A percentile compares a stretch with the other conserved stretches of the same genome.
Conservation (phyloP, 2,888 invertebrate species). For the Baronia brevicornis region DNA sequence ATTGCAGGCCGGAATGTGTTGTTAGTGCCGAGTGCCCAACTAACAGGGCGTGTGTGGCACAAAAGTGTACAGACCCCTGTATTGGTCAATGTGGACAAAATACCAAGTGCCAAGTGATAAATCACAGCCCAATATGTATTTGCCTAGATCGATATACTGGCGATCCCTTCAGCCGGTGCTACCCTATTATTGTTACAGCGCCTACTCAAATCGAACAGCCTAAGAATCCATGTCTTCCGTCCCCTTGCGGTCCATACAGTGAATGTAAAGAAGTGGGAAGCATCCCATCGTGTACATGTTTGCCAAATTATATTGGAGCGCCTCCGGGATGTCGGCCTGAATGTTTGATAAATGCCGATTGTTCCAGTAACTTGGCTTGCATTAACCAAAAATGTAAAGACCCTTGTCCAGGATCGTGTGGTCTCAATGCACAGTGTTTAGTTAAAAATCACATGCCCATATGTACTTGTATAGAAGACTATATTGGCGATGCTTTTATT, state of each 20-base stretch:
- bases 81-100: slow-evolving; percentile 83
- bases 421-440: slow-evolving; percentile 76
- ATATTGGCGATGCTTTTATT: slow-evolving; percentile 83
- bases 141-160: slow-evolving; percentile 77
- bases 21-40: slow-evolving; percentile 82
- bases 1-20: slow-evolving; percentile 83
- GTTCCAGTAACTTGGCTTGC: slow-evolving; percentile 84
- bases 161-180: slow-evolving; percentile 79
- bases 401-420: slow-evolving; percentile 89
- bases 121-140: slow-evolving; percentile 82
- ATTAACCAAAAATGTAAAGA: slow-evolving; percentile 84
- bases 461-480: slow-evolving; percentile 82
- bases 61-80: slow-evolving; percentile 84
- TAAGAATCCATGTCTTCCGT: slow-evolving; percentile 76
- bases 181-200: slow-evolving; percentile 34
- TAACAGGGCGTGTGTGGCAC: slow-evolving; percentile 79
- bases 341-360: slow-evolving; percentile 83
- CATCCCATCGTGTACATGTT: slow-evolving; percentile 79
- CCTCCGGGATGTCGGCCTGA: slow-evolving; percentile 83
- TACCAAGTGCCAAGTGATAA: slow-evolving; percentile 82
- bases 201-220: slow-evolving; percentile 34
- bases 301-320: slow-evolving; percentile 79
- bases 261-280: slow-evolving; percentile 77
- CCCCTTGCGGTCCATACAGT: slow-evolving; percentile 81
- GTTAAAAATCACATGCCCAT: slow-evolving; percentile 84